A percentile compares a stretch with the other conserved stretches of the same genome.
These are phyloP conservation scores for Haliclona indistincta DNA, from an alignment of 37 sponge, comb jelly and placozoan species.

Conservation along the genomic window DNA sequence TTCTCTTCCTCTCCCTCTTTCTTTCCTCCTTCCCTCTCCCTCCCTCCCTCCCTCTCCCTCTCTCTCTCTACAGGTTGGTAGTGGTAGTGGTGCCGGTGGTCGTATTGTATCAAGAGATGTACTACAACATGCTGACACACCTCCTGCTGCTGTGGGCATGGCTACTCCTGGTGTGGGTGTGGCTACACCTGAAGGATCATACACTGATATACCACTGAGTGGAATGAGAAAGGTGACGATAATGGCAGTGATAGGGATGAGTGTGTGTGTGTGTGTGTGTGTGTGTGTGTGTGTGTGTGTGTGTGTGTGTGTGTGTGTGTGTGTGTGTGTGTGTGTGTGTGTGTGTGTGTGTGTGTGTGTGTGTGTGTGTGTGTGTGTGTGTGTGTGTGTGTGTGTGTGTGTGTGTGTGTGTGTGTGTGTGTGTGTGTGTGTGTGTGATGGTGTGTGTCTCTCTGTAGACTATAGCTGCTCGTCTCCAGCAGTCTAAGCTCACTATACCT, in stretches of 20 bases:
- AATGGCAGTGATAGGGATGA: slow-evolving; percentile 3
- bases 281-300: slow-evolving; percentile 1
- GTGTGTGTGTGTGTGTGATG: neutral
- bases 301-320: slow-evolving; percentile 1
- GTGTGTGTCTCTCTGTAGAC: slow-evolving; percentile 18
- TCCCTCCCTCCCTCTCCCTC: neutral
- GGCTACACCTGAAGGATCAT: slow-evolving; percentile 50
- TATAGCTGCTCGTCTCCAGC: slow-evolving; percentile 70
- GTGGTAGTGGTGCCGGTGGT: slow-evolving; percentile 87
- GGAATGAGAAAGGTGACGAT: slow-evolving; percentile 84
- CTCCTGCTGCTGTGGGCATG: slow-evolving; percentile 15
- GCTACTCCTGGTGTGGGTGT: no score
- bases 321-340: neutral
- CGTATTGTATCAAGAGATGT: slow-evolving; percentile 84
- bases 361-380: slow-evolving; percentile 18
- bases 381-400: slow-evolving; percentile 9
- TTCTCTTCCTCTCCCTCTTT: no score
- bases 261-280: neutral
- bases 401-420: slow-evolving; percentile 7
- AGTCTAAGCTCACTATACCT: slow-evolving; percentile 89
- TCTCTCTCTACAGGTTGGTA: neutral
- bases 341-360: neutral
- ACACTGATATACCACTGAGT: slow-evolving; percentile 75
- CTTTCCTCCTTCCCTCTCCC: no score
- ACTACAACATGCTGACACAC: neutral